Base-by-base conservation (phyloP, 2,888 invertebrate species). In the Epirrita christyi region DNA sequence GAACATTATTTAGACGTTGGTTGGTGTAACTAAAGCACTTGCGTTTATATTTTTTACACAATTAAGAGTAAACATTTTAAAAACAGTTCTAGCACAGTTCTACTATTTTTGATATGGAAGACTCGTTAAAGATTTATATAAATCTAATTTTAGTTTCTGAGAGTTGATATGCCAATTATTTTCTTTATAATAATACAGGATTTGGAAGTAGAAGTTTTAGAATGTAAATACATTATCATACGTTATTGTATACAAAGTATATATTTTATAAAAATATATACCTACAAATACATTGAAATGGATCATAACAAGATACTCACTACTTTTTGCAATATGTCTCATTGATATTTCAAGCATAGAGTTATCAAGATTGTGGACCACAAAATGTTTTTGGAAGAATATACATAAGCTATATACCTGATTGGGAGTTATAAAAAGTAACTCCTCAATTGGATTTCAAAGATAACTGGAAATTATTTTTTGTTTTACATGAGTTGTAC, bases 51-150 rank as follows among this genome's bases (percentile, higher is more conserved):
- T 44, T 51, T 49, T 52, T 34, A 41, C 36, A 52, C 34, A 37
- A 36, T 49, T 56, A 63, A 55, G 51, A 61, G 53, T 61, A 53
- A 57, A 55, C 55, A 49, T 64, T 65, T 59, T 63, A 78, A 79
- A 80, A 73, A 78, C 79, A 81, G 78, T 78, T 80, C 81, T 86
- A 89, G 85, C 82, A 81, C 85, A 81, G 83, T 75, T 51, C 45
- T 78, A 78, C 87, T 89, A 88, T 89, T 86, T 86, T 88, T 86
- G 92, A 92, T 92, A 92, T 92, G 92, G 92, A 92, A 92, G 92
- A 92, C 88, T 83, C 80, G 80, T 84, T 76, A 81, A 83, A 75
- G 80, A 83, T 86, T 83, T 80, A 72, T 69, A 74, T 81, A 78
- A 79, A 85, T 80, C 84, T 88, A 83, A 85, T 80, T 86, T 86